Evolutionary conservation across 2,797 vertebrate genomes (phyloP).

Genomic region (Enteromius viviparus): DNA sequence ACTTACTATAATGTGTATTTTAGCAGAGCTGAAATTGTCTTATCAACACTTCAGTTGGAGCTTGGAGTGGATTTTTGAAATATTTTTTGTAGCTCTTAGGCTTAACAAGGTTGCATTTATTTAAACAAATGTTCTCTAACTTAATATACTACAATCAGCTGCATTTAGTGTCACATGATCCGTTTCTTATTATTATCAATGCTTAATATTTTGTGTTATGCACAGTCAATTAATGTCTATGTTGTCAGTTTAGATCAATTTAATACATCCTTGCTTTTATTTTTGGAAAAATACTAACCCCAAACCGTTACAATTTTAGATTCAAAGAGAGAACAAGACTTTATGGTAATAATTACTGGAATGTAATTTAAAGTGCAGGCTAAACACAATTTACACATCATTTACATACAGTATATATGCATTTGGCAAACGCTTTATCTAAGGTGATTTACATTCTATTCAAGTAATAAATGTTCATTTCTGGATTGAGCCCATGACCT

Average conservation of each 20-base stretch:
- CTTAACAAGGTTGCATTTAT: too few species aligned
- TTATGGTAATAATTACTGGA: conserved; percentile 37
- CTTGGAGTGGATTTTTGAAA: too few species aligned
- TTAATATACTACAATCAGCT: neutral
- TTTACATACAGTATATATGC: neutral
- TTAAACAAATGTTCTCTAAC: neutral
- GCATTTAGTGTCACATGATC: neutral
- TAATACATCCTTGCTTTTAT: neutral
- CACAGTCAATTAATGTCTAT: too few species aligned
- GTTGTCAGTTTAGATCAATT: neutral
- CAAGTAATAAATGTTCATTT: neutral
- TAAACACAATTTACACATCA: neutral
- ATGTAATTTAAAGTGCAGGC: neutral
- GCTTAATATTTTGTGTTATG: neutral
- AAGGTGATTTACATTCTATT: neutral
- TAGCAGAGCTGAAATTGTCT: neutral
- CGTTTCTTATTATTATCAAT: too few species aligned
- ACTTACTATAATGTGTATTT: too few species aligned
- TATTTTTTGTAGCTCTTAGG: too few species aligned
- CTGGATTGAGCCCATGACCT: conserved; percentile 7
- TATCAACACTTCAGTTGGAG: too few species aligned
- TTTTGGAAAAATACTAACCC: neutral
- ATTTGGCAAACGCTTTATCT: neutral
- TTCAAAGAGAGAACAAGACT: neutral
- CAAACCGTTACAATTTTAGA: neutral